These are phyloP conservation scores for Orestias chungarensis DNA, from an alignment of 2,797 vertebrate species.

Conservation along the genomic window DNA sequence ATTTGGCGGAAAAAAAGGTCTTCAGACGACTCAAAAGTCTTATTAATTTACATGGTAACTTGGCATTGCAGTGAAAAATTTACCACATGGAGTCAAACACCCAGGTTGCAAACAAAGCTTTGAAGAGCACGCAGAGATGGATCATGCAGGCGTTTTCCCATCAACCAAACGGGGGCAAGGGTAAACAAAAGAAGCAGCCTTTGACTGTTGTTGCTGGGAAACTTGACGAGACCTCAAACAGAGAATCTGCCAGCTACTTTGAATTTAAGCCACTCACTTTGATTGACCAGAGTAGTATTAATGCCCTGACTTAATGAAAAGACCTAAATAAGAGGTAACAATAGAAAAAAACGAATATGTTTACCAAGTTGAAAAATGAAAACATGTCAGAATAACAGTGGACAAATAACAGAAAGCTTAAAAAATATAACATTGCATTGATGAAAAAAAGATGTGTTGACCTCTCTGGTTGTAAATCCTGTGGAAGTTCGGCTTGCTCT, in stretches of 20 bases:
- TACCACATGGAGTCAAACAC: conserved; percentile 26
- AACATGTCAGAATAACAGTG: neutral
- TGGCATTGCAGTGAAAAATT: conserved; percentile 25
- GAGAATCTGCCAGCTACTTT: neutral
- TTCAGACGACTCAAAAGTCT: too few relatives aligned
- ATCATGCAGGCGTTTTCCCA: too few relatives aligned
- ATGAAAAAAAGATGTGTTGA: conserved; percentile 1
- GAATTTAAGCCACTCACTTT: neutral
- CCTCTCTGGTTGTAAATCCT: neutral
- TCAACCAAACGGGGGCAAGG: neutral
- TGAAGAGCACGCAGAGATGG: conserved; percentile 30
- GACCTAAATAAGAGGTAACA: neutral
- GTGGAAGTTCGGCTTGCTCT: neutral
- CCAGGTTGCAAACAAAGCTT: conserved; percentile 35
- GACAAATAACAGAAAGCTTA: neutral
- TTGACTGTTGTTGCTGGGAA: neutral
- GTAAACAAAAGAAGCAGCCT: neutral
- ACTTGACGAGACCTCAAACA: neutral
- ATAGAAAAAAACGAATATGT: neutral
- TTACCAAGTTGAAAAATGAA: neutral
- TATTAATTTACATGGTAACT: too few relatives aligned
- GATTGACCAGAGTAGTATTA: neutral
- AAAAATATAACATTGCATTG: neutral
- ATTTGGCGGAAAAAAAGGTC: too few relatives aligned
- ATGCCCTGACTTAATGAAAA: neutral